Evolutionary conservation across 2,113 vertebrate genomes (phyloP).

Genomic region (Naja naja): DNA sequence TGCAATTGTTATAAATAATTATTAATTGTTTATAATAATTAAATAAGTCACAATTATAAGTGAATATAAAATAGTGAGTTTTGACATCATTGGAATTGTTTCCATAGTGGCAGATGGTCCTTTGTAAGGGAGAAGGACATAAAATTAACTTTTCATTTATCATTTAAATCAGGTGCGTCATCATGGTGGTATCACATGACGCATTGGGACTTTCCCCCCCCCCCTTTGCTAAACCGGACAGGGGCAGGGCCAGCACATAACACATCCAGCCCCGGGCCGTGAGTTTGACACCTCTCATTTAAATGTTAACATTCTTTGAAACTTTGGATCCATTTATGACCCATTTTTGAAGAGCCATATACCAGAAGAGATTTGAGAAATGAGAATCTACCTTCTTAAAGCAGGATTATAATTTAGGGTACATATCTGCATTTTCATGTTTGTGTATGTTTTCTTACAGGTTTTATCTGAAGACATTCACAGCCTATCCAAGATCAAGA

Average conservation of each 20-base stretch:
- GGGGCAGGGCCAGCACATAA: no score
- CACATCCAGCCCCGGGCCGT: no score
- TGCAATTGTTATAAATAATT: background rate
- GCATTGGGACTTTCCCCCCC: no score
- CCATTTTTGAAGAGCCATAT: background rate
- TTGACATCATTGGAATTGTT: background rate
- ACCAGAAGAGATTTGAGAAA: background rate
- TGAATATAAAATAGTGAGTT: background rate
- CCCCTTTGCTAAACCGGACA: no score
- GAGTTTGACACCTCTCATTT: no score
- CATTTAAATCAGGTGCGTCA: background rate
- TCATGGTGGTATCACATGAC: no score
- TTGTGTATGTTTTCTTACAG: constrained; percentile 70
- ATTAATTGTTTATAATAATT: background rate
- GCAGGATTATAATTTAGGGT: constrained; percentile 1
- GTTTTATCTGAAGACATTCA: constrained; percentile 83
- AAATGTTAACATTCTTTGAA: background rate
- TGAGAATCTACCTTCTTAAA: constrained; percentile 26
- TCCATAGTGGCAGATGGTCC: background rate
- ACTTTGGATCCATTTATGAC: background rate
- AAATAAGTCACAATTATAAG: background rate
- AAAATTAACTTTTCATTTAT: background rate
- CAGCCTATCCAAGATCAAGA: constrained; percentile 84
- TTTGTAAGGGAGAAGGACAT: background rate
- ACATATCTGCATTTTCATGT: constrained; percentile 29